Percentiles rank a stretch among this genome's conserved stretches.
Conservation (phyloP, 1,140 invertebrate species). For the Caenorhabditis brenneri region DNA sequence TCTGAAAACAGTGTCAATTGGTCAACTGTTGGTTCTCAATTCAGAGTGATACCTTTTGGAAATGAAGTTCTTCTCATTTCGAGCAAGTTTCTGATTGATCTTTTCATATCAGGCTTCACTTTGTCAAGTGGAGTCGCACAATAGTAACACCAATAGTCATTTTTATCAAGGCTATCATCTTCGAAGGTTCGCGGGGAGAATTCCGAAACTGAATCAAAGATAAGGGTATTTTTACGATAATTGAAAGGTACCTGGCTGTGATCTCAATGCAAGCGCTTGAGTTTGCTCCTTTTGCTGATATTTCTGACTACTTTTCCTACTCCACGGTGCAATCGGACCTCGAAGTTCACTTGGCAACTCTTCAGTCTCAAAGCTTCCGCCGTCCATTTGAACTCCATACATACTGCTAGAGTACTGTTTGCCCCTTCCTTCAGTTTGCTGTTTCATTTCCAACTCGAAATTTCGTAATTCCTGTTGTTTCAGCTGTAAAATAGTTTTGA, state of each 20-base stretch:
- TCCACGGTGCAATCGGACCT: neutral
- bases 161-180: neutral
- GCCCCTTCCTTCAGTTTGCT: neutral
- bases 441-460: conserved; percentile 11
- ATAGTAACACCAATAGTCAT: conserved; percentile 7
- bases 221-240: no score
- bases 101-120: neutral
- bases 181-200: neutral
- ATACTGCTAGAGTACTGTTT: neutral
- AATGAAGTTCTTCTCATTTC: conserved; percentile 4
- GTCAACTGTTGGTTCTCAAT: neutral
- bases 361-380: neutral
- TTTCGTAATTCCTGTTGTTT: conserved; percentile 22
- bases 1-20: conserved; percentile 13
- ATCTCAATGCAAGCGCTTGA: neutral
- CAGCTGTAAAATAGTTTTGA: conserved; percentile 18
- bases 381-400: neutral
- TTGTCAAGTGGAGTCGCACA: neutral
- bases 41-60: neutral
- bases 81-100: conserved; percentile 6
- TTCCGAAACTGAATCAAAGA: neutral
- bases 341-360: conserved; percentile 5
- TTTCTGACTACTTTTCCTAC: neutral
- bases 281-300: neutral
- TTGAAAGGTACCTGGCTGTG: neutral